Evolutionary conservation across 2,888 invertebrate species (phyloP), one percentile per base, ranked within the genome.

Genomic region (Platypus cylindrus): DNA sequence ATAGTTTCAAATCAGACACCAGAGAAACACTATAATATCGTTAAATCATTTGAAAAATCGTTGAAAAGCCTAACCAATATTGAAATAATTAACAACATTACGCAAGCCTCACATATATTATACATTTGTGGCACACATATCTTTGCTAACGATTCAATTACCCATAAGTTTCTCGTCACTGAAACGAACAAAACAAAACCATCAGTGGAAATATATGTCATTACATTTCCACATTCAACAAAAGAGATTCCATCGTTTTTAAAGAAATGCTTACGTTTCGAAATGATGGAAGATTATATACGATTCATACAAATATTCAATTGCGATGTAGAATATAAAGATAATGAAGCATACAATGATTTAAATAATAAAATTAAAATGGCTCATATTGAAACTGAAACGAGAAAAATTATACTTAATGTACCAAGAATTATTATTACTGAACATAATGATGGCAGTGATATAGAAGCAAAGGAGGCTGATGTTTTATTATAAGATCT

Each of bases 381-480:
- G 9, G 49, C 50, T 5, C 32, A 39, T 28, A 24, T 28, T 15
- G 48, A 50, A 33, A 44, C 41, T 16, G 45, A 48, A n/a, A 34
- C 30, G 1, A 38, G 30, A n/a, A 44, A 39, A 5, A 46, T 41
- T 14, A 34, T 27, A 3, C 42, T 36, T 4, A 40, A 40, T 17
- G 37, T 48, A 36, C 50, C 52, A 5, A 45, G 40, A 29, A 51
- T 51, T 25, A 41, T 51, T 15, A 38, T 52, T 15, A 49, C 49
- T 2, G 44, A 43, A 34, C 44, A 47, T 25, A 30, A 32, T 30
- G 45, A 46, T 16, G 31, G 27, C 22, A 32, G 33, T 8, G 46
- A 48, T 28, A 36, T 27, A 3, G 48, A 48, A 28, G 37, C 47
- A 2, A 40, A 36, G 18, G 49, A 49, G 37, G 37, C 34, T 11